Percentiles rank a stretch among this genome's conserved stretches.
These are phyloP conservation scores for Sebastes steindachneri DNA, from an alignment of 2,797 vertebrate genomes.

Conservation along the genomic window DNA sequence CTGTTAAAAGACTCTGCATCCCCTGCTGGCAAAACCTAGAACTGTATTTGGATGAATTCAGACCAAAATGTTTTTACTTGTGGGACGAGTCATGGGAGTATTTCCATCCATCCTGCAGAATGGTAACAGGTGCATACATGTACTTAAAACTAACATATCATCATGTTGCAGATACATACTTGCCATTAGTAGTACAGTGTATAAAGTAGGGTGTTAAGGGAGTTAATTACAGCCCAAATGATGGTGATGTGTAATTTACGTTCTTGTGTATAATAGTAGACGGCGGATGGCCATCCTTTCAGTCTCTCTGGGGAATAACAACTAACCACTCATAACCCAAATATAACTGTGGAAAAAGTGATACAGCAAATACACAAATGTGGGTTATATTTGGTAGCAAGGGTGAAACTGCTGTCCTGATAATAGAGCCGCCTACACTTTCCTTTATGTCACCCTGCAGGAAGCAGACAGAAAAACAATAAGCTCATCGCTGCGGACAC, in stretches of 20 bases:
- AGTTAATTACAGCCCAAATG: not conserved
- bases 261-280: not conserved
- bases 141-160: not conserved
- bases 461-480: constrained; percentile 53
- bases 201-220: not conserved
- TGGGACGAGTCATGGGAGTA: not conserved
- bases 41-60: not conserved
- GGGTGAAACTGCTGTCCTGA: constrained; percentile 27
- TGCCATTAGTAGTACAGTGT: not conserved
- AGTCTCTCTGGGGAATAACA: not conserved
- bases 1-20: not conserved
- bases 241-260: not conserved
- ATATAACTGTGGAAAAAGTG: constrained; percentile 9
- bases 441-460: constrained; percentile 34
- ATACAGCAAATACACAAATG: not conserved
- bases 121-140: not conserved
- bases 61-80: not conserved
- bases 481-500: constrained; percentile 35
- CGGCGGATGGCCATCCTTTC: not conserved
- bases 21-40: not conserved
- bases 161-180: not conserved
- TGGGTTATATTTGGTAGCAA: constrained; percentile 24
- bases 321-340: not conserved
- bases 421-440: constrained; percentile 44
- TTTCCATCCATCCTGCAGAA: not conserved